Base-by-base conservation (phyloP, 64 coral and sea anemone genomes). In the Montipora cactus region DNA sequence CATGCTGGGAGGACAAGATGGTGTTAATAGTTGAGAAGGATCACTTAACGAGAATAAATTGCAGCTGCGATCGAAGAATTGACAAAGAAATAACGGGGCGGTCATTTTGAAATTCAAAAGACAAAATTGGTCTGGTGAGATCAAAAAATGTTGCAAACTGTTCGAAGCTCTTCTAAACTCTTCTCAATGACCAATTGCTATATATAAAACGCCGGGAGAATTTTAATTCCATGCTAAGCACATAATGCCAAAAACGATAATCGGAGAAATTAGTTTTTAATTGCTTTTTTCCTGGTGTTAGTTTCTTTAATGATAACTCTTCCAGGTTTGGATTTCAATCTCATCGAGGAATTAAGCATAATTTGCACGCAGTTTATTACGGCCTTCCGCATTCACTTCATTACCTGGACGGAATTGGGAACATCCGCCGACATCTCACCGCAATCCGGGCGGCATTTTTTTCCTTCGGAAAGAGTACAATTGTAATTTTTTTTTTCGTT, bases 251-350 rank as follows among this genome's bases (percentile, higher is more conserved):
- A 71, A 13, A 70, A 49, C 15, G 46, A 86, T 72, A 49, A 52
- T 49, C 66, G 16, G 8, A 72, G 20, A 71, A 82, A 64, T 46
- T 64, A 78, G 13, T 15, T 58, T 22, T 64, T 82, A 58, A 82
- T 86, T 78, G 19, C 16, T 50, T 86, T 70, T 86, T 86, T 86
- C 64, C 66, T 72, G 82, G 66, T 71, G 82, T 69, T 86, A 71
- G 66, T 86, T 86, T 86, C 64, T 72, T 20, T 71, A 70, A 86
- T 86, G 66, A 86, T 50, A 47, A 86, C 71, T 72, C 66, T 50
- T 86, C 67, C 82, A 66, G 82, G 82, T 66, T 86, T 86, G 20
- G 66, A 86, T 86, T 86, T 86, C 66, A 72, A 86, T 72, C 67
- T 71, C 64, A 49, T 86, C 64, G 45, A 49, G n/a, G 82, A 86